phyloP scores from a whole-genome alignment of 2,113 vertebrate genomes.

The Enhydra lutris region DNA sequence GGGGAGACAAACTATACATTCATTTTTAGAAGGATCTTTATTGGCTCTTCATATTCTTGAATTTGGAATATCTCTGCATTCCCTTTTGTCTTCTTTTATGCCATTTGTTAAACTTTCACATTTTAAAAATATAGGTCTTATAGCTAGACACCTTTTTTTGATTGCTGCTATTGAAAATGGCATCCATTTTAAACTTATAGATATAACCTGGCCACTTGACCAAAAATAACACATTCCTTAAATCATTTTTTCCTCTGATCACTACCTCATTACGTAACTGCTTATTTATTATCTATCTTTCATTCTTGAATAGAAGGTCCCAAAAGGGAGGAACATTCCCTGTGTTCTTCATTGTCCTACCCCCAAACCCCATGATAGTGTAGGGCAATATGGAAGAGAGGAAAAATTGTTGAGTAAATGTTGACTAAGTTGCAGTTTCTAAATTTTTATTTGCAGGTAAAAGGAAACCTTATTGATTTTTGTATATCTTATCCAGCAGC shows the following conservation, averaged over 20 bases:
- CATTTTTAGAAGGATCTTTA: background rate
- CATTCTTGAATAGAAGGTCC: background rate
- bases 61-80: background rate
- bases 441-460: background rate
- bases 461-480: background rate
- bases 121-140: background rate
- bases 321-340: background rate
- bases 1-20: no score
- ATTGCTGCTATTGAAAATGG: background rate
- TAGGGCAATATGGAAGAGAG: background rate
- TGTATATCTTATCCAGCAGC: background rate
- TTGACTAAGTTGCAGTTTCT: background rate
- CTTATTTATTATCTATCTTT: background rate
- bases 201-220: background rate
- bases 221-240: background rate
- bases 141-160: background rate
- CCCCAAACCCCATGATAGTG: background rate
- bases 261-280: background rate
- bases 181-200: background rate
- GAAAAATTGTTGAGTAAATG: background rate
- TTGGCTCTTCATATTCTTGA: background rate
- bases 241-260: background rate
- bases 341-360: background rate
- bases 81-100: background rate
- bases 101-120: background rate